Conservation (phyloP, 2,113 vertebrate species). For the Bathybates hornii region DNA sequence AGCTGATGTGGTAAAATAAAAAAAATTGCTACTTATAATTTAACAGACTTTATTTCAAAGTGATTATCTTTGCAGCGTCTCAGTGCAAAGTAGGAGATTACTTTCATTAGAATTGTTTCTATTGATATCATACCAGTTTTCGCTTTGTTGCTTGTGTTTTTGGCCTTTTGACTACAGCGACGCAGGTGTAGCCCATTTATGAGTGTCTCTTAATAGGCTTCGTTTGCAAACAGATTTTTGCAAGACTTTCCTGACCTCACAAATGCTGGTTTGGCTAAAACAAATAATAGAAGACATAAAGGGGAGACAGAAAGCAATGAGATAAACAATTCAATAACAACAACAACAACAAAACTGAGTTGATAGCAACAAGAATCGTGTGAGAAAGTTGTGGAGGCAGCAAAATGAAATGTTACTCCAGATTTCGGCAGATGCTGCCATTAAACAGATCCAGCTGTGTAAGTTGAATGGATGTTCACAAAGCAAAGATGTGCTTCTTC, state of each 20-base stretch:
- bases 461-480: not conserved
- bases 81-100: not conserved
- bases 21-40: not conserved
- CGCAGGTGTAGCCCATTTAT: not conserved
- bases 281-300: not conserved
- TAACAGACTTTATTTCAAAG: not conserved
- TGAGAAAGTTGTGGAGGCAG: not conserved
- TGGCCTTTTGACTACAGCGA: not conserved
- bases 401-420: not conserved
- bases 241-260: not conserved
- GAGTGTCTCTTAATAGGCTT: not conserved
- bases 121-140: not conserved
- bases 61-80: not conserved
- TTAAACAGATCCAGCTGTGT: not conserved
- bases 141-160: not conserved
- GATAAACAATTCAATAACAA: not conserved
- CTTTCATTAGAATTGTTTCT: not conserved
- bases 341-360: not conserved
- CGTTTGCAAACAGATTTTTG: not conserved
- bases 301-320: not conserved
- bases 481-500: not conserved
- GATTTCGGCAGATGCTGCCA: not conserved
- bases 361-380: not conserved
- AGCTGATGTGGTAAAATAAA: not conserved
- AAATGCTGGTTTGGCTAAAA: not conserved